Evolutionary conservation across 2,113 vertebrate genomes (phyloP).

Genomic region (Echinops telfairi): DNA sequence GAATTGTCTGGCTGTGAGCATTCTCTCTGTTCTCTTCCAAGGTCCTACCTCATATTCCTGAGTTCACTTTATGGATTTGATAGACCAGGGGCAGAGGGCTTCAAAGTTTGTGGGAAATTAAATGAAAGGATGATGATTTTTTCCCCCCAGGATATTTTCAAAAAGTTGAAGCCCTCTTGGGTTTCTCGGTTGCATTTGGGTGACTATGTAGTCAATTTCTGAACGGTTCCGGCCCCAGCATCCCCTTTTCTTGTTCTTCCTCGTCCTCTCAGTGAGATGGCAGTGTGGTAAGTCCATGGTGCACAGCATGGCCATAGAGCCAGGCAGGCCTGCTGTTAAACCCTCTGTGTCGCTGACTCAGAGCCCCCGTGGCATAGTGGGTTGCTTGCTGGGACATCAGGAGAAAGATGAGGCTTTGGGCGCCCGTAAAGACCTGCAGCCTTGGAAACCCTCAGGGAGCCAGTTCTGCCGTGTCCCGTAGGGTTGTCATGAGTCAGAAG

Average conservation of each 20-base stretch:
- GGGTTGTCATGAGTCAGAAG: too few relatives aligned
- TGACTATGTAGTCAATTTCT: neutral
- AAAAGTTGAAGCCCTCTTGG: too few relatives aligned
- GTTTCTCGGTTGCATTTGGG: neutral
- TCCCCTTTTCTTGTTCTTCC: neutral
- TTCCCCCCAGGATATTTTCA: too few relatives aligned
- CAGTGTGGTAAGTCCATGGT: neutral
- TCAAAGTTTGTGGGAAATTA: too few relatives aligned
- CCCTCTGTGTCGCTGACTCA: neutral
- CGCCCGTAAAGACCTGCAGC: too few relatives aligned
- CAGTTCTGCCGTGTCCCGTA: too few relatives aligned
- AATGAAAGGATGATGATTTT: too few relatives aligned
- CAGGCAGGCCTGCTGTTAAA: neutral
- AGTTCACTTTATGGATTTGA: too few relatives aligned
- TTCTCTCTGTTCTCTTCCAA: neutral
- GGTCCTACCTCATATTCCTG: neutral
- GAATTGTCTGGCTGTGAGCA: neutral
- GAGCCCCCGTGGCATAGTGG: neutral
- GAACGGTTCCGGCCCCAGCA: neutral
- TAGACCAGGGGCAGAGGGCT: too few relatives aligned
- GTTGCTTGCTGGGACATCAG: too few relatives aligned
- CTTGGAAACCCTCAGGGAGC: too few relatives aligned
- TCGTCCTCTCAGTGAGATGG: neutral
- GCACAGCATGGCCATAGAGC: neutral
- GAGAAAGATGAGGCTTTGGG: too few relatives aligned